Evolutionary conservation across 2,113 vertebrate genomes (phyloP).

Genomic region (Strigops habroptila): DNA sequence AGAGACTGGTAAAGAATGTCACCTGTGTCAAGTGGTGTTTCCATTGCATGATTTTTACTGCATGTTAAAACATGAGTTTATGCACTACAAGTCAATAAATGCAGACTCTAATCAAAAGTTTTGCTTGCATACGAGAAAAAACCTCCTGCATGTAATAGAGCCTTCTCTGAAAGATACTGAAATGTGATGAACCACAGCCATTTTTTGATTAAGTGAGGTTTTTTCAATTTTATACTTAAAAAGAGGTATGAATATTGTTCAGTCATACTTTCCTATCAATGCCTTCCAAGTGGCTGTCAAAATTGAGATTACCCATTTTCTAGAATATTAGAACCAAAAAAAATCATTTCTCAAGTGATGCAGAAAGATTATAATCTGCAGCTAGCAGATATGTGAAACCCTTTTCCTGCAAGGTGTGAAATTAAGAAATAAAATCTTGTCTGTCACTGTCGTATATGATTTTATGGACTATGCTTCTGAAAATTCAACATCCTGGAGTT

Average conservation of each 20-base stretch:
- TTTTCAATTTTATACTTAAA: constrained; percentile 76
- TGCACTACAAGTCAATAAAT: constrained; percentile 58
- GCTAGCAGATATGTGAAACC: constrained; percentile 10
- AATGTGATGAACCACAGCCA: constrained; percentile 69
- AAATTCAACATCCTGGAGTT: neutral
- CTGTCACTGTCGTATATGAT: neutral
- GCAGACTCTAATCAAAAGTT: constrained; percentile 64
- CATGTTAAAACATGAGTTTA: constrained; percentile 29
- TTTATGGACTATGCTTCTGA: neutral
- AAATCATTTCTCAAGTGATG: neutral
- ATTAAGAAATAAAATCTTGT: constrained; percentile 49
- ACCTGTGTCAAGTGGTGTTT: constrained; percentile 22
- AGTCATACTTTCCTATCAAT: constrained; percentile 60
- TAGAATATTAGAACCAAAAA: constrained; percentile 42
- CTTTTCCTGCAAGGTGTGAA: constrained; percentile 23
- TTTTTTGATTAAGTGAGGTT: constrained; percentile 67
- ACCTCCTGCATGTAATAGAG: constrained; percentile 50
- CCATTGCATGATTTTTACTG: neutral
- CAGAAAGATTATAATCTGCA: constrained; percentile 57
- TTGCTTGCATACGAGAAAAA: constrained; percentile 51
- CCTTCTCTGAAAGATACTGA: constrained; percentile 67
- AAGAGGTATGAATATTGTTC: constrained; percentile 72
- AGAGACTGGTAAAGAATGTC: neutral
- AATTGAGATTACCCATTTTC: constrained; percentile 49
- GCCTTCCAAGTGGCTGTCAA: constrained; percentile 52